Conservation (phyloP, 2,888 invertebrate species). For the Sinotaia quadrata region DNA sequence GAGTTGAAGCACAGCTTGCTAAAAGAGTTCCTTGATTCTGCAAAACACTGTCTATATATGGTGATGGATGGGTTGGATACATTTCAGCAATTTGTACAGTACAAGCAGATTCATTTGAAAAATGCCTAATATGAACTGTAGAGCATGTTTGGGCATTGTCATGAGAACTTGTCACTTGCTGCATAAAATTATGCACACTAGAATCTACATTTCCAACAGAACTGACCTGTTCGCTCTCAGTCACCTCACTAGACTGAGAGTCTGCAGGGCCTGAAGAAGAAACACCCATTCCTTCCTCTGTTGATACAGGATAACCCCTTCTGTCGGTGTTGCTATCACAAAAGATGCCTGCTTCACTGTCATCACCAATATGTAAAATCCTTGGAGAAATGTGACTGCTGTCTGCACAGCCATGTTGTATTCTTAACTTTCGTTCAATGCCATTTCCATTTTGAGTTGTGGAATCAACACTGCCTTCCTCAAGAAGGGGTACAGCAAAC, state of each 20-base stretch:
- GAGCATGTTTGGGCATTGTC: no score
- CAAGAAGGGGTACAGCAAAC: not conserved
- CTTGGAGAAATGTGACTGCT: no score
- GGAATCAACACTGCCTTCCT: constrained; percentile 35
- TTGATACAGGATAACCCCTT: constrained; percentile 12
- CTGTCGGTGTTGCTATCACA: constrained; percentile 40
- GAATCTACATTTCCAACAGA: not conserved
- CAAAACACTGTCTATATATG: no score
- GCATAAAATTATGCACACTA: not conserved
- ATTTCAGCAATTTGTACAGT: no score
- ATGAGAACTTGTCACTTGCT: no score
- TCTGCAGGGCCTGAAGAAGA: constrained; percentile 32
- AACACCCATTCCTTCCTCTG: constrained; percentile 27
- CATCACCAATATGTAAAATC: not conserved
- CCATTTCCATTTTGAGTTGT: constrained; percentile 24
- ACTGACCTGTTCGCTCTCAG: constrained; percentile 6
- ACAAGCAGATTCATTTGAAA: no score
- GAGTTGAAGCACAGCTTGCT: no score
- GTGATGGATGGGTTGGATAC: no score
- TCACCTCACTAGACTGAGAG: constrained; percentile 4
- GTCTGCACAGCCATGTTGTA: constrained; percentile 11
- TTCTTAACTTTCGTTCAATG: not conserved
- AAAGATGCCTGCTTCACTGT: constrained; percentile 21
- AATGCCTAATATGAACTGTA: no score
- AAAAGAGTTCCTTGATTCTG: no score